Evolutionary conservation across 2,888 invertebrate species (phyloP).

Genomic region (Polyommatus iphigenia): DNA sequence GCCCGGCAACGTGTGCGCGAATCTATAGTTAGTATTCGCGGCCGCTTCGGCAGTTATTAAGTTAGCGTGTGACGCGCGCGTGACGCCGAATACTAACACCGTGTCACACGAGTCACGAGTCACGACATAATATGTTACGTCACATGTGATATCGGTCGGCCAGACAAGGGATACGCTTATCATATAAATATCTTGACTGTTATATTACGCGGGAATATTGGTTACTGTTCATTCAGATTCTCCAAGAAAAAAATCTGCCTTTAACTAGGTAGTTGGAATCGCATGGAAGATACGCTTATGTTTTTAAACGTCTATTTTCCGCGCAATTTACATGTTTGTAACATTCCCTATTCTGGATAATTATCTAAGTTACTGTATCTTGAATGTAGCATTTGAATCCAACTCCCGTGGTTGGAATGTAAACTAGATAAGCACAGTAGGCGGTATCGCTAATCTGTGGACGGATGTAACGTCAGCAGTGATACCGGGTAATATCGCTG

Average conservation of each 20-base stretch:
- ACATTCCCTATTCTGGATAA: no score
- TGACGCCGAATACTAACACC: neutral
- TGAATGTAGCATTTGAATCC: neutral
- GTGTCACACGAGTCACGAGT: neutral
- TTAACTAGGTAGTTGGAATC: neutral
- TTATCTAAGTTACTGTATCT: neutral
- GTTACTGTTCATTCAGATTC: neutral
- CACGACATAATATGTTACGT: neutral
- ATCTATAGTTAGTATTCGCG: neutral
- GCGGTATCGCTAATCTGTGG: neutral
- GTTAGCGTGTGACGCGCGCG: neutral
- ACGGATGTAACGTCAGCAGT: neutral
- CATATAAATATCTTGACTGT: no score
- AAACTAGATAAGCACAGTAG: neutral
- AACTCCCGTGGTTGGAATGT: neutral
- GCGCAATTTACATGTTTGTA: no score
- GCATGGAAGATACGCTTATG: neutral
- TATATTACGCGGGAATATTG: no score
- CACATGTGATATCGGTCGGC: neutral
- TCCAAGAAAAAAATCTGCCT: neutral
- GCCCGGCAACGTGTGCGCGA: neutral
- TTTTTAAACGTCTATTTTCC: neutral
- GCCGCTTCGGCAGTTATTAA: neutral
- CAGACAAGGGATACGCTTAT: neutral
- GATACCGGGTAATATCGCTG: neutral